phyloP scores from a whole-genome alignment of 2,888 invertebrate genomes.

The Mythimna impura region DNA sequence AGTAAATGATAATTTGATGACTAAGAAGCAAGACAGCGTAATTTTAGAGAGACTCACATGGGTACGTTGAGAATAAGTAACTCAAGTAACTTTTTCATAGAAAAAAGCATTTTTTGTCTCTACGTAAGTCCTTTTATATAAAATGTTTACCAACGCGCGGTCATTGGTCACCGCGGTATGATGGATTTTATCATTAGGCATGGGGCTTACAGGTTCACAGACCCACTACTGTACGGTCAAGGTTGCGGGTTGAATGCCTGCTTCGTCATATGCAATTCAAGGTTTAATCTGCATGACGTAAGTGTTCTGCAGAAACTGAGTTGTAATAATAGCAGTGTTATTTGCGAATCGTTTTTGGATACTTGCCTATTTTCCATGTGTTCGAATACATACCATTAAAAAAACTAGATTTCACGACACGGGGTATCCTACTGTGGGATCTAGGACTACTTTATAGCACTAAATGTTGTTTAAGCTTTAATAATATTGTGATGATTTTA shows the following conservation, averaged over 20 bases:
- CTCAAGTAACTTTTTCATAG: too few relatives aligned
- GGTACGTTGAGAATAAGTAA: too few relatives aligned
- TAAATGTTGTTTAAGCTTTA: too few relatives aligned
- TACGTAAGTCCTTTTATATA: not conserved
- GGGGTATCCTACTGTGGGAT: too few relatives aligned
- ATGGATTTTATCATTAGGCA: slow-evolving; percentile 13
- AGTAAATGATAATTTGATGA: slow-evolving; percentile 59
- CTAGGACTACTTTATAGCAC: too few relatives aligned
- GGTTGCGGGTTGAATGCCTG: slow-evolving; percentile 48
- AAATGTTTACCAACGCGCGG: not conserved
- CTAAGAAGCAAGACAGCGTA: not conserved
- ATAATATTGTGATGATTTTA: too few relatives aligned
- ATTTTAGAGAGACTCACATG: not conserved
- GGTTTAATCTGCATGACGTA: slow-evolving; percentile 28
- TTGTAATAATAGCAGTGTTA: not conserved
- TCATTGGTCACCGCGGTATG: not conserved
- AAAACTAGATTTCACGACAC: too few relatives aligned
- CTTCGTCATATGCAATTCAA: slow-evolving; percentile 26
- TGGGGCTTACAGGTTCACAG: slow-evolving; percentile 24
- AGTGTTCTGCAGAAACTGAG: slow-evolving; percentile 22
- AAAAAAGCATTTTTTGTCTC: not conserved
- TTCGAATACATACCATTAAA: not conserved
- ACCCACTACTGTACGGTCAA: slow-evolving; percentile 30
- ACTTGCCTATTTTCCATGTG: not conserved
- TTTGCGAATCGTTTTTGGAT: not conserved